Percentiles rank a stretch among this genome's conserved stretches.
These are phyloP conservation scores for Ptychadena robeensis DNA, from an alignment of 2,797 vertebrate species.

Conservation along the genomic window DNA sequence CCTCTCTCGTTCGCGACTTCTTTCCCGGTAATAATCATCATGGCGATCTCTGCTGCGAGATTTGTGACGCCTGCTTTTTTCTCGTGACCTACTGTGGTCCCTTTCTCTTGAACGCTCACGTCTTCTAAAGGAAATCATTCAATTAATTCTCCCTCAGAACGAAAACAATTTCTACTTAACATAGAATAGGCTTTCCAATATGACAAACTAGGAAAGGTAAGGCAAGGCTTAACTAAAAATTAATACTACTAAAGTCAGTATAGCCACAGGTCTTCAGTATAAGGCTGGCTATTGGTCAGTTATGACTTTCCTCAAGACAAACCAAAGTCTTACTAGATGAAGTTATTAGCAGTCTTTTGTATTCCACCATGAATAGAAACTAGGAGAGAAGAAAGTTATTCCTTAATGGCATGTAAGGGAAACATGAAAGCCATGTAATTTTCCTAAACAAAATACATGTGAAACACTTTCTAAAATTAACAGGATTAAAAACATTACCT, in stretches of 20 bases:
- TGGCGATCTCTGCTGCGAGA: constrained; percentile 97
- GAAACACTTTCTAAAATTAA: background rate
- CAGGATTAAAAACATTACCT: constrained; percentile 80
- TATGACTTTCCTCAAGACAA: constrained; percentile 2
- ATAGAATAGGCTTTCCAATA: background rate
- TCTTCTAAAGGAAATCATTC: constrained; percentile 87
- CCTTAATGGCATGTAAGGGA: constrained; percentile 37
- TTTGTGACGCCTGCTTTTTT: constrained; percentile 96
- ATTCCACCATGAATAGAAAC: constrained; percentile 40
- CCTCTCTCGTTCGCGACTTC: constrained; percentile 93
- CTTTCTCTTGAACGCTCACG: constrained; percentile 97
- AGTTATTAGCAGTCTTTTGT: constrained; percentile 35
- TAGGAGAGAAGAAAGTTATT: constrained; percentile 52
- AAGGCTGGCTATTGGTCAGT: constrained; percentile 18
- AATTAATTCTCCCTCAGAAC: constrained; percentile 71
- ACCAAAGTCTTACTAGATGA: constrained; percentile 47
- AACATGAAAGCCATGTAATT: background rate
- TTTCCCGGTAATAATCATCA: constrained; percentile 96
- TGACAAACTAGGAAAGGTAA: background rate
- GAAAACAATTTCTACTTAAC: background rate
- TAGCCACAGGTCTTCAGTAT: constrained; percentile 46
- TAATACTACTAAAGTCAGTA: constrained; percentile 20
- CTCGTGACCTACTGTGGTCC: constrained; percentile 96
- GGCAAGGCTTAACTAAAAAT: constrained; percentile 11
- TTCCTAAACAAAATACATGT: background rate